Evolutionary conservation across 2,113 vertebrate genomes (phyloP).

Genomic region (Cathartes aura): DNA sequence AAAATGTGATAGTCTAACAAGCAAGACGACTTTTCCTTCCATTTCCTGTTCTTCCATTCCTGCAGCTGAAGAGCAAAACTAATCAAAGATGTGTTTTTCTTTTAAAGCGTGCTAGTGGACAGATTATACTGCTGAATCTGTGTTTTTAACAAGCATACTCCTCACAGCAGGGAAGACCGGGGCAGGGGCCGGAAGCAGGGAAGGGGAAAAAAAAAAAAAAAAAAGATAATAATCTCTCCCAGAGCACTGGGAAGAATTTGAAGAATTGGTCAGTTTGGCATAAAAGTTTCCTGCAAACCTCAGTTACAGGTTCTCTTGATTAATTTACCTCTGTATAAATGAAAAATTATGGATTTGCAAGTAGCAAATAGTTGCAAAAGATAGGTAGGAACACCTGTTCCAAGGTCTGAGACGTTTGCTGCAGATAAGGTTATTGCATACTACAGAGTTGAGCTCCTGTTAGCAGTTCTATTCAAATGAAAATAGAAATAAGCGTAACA

Average conservation of each 20-base stretch:
- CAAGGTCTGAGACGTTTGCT: background rate
- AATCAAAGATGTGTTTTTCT: background rate
- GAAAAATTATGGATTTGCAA: background rate
- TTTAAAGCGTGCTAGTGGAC: background rate
- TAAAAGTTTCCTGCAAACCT: background rate
- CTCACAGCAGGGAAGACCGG: background rate
- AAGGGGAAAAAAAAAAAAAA: no score
- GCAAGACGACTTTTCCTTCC: background rate
- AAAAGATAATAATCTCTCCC: background rate
- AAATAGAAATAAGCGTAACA: background rate
- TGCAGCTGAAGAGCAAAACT: background rate
- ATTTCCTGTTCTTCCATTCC: background rate
- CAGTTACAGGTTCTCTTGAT: background rate
- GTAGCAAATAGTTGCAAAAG: background rate
- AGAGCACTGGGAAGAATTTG: background rate
- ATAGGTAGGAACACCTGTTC: background rate
- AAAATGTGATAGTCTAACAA: background rate
- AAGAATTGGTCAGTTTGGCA: background rate
- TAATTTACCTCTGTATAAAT: background rate
- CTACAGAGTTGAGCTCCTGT: background rate
- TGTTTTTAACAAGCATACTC: background rate
- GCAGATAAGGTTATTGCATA: background rate
- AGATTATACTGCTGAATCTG: background rate
- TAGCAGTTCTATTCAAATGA: background rate
- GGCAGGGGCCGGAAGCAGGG: no score